Percentiles rank a stretch among this genome's conserved stretches.
phyloP scores from a whole-genome alignment of 2,888 invertebrate species.

The Cataglyphis cursor region DNA sequence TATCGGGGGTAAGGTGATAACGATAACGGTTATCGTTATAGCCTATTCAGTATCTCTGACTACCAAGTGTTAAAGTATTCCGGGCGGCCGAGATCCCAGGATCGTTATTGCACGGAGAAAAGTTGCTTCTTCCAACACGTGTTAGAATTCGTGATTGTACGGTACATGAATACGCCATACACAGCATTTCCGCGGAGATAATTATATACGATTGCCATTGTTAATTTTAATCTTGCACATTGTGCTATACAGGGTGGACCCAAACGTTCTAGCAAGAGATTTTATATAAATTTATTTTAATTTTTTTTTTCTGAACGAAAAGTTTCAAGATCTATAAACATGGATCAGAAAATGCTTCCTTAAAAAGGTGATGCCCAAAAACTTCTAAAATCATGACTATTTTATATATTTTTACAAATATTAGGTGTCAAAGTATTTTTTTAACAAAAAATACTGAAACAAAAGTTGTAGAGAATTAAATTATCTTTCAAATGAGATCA shows the following conservation, averaged over 20 bases:
- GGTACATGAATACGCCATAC: background rate
- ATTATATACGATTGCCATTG: conserved; percentile 24
- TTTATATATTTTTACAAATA: too few species aligned
- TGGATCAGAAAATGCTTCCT: background rate
- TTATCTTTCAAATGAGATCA: too few species aligned
- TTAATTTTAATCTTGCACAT: conserved; percentile 24
- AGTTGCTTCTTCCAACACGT: conserved; percentile 59
- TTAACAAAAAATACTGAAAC: too few species aligned
- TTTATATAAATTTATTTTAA: too few species aligned
- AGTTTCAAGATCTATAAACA: too few species aligned
- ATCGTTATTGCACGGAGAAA: conserved; percentile 74
- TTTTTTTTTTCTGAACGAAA: too few species aligned
- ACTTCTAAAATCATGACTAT: too few species aligned
- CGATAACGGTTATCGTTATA: conserved; percentile 81
- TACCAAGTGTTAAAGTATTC: conserved; percentile 72
- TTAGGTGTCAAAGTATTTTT: too few species aligned
- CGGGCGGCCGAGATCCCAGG: conserved; percentile 37
- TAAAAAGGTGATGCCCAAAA: too few species aligned
- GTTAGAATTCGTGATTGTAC: conserved; percentile 30
- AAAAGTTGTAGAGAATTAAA: too few species aligned
- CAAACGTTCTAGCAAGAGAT: too few species aligned
- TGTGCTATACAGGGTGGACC: background rate
- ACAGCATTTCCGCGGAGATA: background rate
- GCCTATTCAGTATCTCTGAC: conserved; percentile 74
- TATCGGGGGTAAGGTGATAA: conserved; percentile 75